These are phyloP conservation scores for Zoanthus gigantus DNA, from an alignment of 92 coral and sea anemone genomes.

Conservation along the genomic window DNA sequence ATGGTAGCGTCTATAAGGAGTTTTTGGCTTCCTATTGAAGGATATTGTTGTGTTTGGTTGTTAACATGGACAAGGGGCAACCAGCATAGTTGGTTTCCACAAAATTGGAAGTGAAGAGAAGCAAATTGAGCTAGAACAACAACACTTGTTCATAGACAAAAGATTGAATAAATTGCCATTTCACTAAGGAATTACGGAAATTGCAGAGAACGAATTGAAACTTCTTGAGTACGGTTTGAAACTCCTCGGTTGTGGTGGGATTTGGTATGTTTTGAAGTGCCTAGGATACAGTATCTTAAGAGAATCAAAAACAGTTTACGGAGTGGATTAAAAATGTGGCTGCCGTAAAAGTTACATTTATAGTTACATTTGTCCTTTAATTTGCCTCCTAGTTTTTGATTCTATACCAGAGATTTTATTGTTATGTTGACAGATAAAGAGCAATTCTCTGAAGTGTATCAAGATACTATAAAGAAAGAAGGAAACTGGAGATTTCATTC, in stretches of 20 bases:
- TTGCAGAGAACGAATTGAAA: constrained; percentile 21
- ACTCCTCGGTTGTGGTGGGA: constrained; percentile 25
- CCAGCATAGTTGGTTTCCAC: constrained; percentile 19
- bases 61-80: constrained; percentile 9
- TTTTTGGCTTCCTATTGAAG: constrained; percentile 9
- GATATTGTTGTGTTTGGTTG: constrained; percentile 19
- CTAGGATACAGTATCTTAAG: constrained; percentile 34
- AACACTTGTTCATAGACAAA: constrained; percentile 4
- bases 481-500: neutral
- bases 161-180: constrained; percentile 18
- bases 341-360: constrained; percentile 12
- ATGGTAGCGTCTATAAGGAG: constrained; percentile 25
- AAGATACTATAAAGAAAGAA: neutral
- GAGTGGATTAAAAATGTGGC: constrained; percentile 35
- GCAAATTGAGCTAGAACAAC: constrained; percentile 33
- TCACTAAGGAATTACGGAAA: constrained; percentile 13
- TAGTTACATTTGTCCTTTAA: no score
- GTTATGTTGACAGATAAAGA: no score
- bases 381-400: no score
- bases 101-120: constrained; percentile 28
- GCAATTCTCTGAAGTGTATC: no score
- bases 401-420: no score
- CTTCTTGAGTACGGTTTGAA: constrained; percentile 17
- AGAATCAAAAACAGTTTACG: constrained; percentile 28
- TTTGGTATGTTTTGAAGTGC: constrained; percentile 31